Evolutionary conservation across 30 jellyfish, hydroid and myxozoan genomes (phyloP).

Genomic region (Hydra vulgaris): DNA sequence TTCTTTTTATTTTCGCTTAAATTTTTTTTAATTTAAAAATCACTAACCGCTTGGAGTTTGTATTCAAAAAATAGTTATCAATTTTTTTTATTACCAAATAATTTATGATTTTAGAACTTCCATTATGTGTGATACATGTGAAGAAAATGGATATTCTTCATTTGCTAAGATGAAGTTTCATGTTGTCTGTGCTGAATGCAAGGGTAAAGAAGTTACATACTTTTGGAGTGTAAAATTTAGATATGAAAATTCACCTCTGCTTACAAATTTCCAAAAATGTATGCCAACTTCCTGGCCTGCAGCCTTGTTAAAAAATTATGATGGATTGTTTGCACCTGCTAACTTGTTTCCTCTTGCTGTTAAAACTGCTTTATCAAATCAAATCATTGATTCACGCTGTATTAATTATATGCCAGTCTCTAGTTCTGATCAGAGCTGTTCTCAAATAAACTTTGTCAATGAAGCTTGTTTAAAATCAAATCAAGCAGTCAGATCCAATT

Average conservation of each 20-base stretch:
- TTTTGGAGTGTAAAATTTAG: neutral
- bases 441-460: neutral
- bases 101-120: neutral
- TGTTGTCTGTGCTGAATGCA: neutral
- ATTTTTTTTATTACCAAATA: too few relatives aligned
- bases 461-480: neutral
- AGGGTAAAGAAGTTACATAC: neutral
- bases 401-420: neutral
- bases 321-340: too few relatives aligned
- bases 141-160: neutral
- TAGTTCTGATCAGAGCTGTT: neutral
- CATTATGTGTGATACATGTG: neutral
- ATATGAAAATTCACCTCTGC: neutral
- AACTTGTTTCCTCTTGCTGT: too few relatives aligned
- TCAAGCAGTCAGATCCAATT: neutral
- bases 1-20: too few relatives aligned
- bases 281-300: neutral
- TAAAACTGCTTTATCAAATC: neutral
- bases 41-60: too few relatives aligned
- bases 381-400: neutral
- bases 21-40: too few relatives aligned
- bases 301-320: neutral
- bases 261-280: neutral
- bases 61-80: too few relatives aligned
- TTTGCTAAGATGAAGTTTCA: neutral